Conservation (phyloP, 2,797 vertebrate genomes). For the Buceros bicornis region DNA sequence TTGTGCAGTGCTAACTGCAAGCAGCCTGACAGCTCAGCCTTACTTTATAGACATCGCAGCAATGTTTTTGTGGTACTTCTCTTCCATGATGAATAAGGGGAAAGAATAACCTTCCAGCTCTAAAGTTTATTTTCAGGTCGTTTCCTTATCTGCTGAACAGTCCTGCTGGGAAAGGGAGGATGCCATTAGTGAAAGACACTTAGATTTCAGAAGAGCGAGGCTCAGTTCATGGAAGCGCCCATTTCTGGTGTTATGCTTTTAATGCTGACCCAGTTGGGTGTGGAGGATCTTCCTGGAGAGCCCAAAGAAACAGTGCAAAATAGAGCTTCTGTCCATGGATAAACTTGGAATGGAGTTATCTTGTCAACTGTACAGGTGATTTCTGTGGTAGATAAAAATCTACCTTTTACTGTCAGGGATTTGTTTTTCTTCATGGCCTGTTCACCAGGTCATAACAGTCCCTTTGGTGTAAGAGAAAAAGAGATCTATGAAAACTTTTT, state of each 20-base stretch:
- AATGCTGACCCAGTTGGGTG: background rate
- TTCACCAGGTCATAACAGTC: background rate
- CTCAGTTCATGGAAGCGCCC: background rate
- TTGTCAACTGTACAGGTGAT: background rate
- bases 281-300: background rate
- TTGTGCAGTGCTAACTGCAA: background rate
- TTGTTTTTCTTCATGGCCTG: background rate
- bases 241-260: background rate
- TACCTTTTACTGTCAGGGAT: background rate
- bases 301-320: background rate
- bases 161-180: background rate
- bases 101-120: background rate
- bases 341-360: background rate
- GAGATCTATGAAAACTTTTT: background rate
- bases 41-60: background rate
- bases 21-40: background rate
- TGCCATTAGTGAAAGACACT: background rate
- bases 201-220: background rate
- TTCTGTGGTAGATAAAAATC: background rate
- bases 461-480: background rate
- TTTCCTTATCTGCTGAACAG: background rate
- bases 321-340: background rate
- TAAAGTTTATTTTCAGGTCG: background rate
- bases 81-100: background rate
- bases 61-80: background rate